Percentiles rank a stretch among this genome's conserved stretches.
phyloP scores from a whole-genome alignment of 2,797 vertebrate species.

The Sebastes glaucus region DNA sequence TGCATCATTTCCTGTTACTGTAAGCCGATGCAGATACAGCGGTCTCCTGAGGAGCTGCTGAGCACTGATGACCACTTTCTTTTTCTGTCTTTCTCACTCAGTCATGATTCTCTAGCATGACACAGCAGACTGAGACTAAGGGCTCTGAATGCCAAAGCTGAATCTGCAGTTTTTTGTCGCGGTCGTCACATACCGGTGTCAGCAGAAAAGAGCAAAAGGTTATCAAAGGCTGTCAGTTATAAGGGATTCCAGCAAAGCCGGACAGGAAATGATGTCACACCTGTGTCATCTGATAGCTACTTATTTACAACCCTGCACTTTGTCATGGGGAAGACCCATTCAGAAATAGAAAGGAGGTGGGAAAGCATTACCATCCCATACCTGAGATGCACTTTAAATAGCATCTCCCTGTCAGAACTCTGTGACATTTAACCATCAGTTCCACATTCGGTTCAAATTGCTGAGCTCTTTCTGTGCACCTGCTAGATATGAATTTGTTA shows the following conservation, averaged over 20 bases:
- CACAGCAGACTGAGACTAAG: slow-evolving; percentile 39
- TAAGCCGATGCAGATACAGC: neutral
- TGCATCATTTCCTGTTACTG: slow-evolving; percentile 2
- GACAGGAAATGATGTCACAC: slow-evolving; percentile 58
- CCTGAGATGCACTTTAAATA: slow-evolving; percentile 7
- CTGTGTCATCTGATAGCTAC: slow-evolving; percentile 46
- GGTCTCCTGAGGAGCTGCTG: neutral
- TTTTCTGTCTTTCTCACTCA: neutral
- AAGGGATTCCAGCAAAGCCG: slow-evolving; percentile 39
- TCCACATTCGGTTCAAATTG: neutral
- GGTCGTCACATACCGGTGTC: slow-evolving; percentile 39
- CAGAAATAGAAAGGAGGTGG: neutral
- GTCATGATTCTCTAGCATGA: slow-evolving; percentile 53
- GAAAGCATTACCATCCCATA: neutral
- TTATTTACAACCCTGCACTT: slow-evolving; percentile 48
- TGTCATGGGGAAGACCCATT: slow-evolving; percentile 22
- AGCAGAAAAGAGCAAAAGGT: slow-evolving; percentile 52
- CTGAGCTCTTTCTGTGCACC: slow-evolving; percentile 5
- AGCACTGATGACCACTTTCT: slow-evolving; percentile 17
- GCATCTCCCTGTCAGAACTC: neutral
- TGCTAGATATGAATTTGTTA: slow-evolving; percentile 11
- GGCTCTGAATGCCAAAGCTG: slow-evolving; percentile 19
- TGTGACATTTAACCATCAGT: neutral
- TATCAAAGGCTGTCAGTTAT: slow-evolving; percentile 27
- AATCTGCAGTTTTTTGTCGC: slow-evolving; percentile 47